Evolutionary conservation across 2,888 invertebrate genomes (phyloP).

Genomic region (Pinctada fucata): DNA sequence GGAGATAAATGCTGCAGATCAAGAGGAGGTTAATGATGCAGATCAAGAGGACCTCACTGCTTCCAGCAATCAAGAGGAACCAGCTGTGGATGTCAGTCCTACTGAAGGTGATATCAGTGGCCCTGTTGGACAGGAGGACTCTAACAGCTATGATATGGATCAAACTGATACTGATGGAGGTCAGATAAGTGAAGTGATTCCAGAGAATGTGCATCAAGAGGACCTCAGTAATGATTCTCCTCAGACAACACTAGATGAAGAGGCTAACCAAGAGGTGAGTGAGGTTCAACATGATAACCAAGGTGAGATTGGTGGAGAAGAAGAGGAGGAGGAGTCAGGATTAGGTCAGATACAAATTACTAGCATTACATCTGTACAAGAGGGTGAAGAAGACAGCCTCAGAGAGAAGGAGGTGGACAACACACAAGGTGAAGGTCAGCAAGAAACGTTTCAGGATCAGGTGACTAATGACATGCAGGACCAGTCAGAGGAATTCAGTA

Average conservation of each 20-base stretch:
- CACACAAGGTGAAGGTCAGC: neutral
- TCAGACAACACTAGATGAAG: slow-evolving; percentile 11
- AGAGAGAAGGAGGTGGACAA: slow-evolving; percentile 5
- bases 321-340: slow-evolving; percentile 11
- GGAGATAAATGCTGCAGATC: neutral
- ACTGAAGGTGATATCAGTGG: slow-evolving; percentile 5
- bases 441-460: slow-evolving; percentile 2
- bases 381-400: neutral
- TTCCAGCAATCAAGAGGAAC: neutral
- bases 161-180: neutral
- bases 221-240: neutral
- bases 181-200: neutral
- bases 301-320: slow-evolving; percentile 7
- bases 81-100: neutral
- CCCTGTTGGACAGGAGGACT: neutral
- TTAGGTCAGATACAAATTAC: neutral
- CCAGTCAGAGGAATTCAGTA: neutral
- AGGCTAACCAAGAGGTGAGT: neutral
- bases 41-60: too few species aligned
- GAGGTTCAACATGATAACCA: slow-evolving; percentile 11
- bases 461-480: neutral
- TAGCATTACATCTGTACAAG: neutral
- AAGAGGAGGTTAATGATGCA: neutral
- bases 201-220: neutral
- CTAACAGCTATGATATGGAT: neutral